Conservation (phyloP, 2,113 vertebrate genomes). For the Stigmatopora nigra region DNA sequence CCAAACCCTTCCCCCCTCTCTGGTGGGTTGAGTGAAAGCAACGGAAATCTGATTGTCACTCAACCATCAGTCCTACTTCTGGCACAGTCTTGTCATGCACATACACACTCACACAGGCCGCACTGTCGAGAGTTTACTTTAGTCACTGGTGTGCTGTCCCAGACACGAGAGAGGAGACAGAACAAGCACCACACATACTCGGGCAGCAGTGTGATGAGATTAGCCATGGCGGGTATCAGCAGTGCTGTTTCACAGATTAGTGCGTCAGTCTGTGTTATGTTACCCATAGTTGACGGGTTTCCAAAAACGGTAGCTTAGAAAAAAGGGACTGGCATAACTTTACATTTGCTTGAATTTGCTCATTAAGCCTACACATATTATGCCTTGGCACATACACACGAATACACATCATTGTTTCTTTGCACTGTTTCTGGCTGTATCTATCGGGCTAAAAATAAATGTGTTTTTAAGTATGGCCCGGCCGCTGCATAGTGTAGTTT, state of each 20-base stretch:
- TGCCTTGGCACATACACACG: background rate
- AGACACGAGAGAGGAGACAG: constrained; percentile 50
- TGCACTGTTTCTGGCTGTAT: constrained; percentile 24
- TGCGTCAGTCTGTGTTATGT: constrained; percentile 21
- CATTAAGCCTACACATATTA: background rate
- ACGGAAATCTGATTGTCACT: constrained; percentile 36
- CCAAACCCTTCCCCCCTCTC: constrained; percentile 5
- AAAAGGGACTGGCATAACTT: constrained; percentile 8
- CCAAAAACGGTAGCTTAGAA: constrained; percentile 16
- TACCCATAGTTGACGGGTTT: constrained; percentile 11
- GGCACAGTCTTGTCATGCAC: constrained; percentile 44
- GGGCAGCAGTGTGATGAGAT: constrained; percentile 42
- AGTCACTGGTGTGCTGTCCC: constrained; percentile 35
- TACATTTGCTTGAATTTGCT: constrained; percentile 2
- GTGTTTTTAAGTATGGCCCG: constrained; percentile 25
- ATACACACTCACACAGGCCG: constrained; percentile 22
- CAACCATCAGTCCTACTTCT: constrained; percentile 50
- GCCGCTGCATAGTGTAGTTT: constrained; percentile 17
- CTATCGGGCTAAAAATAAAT: constrained; percentile 9
- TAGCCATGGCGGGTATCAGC: constrained; percentile 41
- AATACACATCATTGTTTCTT: constrained; percentile 14
- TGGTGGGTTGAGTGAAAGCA: constrained; percentile 30
- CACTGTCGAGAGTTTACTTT: constrained; percentile 36
- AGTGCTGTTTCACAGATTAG: constrained; percentile 37
- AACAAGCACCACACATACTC: constrained; percentile 40